phyloP scores from a whole-genome alignment of 2,888 invertebrate species.

The Troides aeacus region DNA sequence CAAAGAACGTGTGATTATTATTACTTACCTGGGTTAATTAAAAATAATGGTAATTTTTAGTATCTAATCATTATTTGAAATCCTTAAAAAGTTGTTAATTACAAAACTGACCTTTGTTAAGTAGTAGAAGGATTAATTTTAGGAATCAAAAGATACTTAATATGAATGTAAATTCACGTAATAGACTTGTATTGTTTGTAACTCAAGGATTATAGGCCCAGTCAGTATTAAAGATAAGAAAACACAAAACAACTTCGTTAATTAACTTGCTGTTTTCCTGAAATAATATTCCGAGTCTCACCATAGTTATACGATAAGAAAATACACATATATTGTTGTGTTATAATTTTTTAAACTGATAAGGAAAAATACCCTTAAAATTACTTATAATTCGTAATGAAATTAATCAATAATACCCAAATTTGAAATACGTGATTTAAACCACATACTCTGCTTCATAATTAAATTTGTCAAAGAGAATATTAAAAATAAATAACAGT shows the following conservation, averaged over 20 bases:
- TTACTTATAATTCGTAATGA: background rate
- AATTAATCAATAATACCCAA: background rate
- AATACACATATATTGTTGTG: background rate
- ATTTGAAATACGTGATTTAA: too few species aligned
- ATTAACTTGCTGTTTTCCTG: slow-evolving; percentile 30
- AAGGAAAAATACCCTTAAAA: slow-evolving; percentile 4
- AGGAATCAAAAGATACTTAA: too few species aligned
- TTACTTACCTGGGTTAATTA: too few species aligned
- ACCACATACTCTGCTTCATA: background rate
- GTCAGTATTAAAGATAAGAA: slow-evolving; percentile 18
- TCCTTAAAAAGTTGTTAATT: too few species aligned
- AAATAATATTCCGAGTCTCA: slow-evolving; percentile 21
- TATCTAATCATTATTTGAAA: too few species aligned
- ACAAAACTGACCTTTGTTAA: too few species aligned
- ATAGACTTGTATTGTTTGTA: background rate
- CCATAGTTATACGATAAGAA: slow-evolving; percentile 20
- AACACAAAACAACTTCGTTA: slow-evolving; percentile 24
- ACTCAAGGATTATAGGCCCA: background rate
- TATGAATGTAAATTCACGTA: background rate
- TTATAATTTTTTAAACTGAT: slow-evolving; percentile 6
- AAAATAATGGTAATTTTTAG: too few species aligned
- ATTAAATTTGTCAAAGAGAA: background rate
- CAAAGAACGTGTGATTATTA: too few species aligned
- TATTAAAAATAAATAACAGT: background rate
- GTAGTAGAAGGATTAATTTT: too few species aligned